A percentile compares a stretch with the other conserved stretches of the same genome.
phyloP scores from a whole-genome alignment of 2,888 invertebrate species.

The Hydropsyche betteni region DNA sequence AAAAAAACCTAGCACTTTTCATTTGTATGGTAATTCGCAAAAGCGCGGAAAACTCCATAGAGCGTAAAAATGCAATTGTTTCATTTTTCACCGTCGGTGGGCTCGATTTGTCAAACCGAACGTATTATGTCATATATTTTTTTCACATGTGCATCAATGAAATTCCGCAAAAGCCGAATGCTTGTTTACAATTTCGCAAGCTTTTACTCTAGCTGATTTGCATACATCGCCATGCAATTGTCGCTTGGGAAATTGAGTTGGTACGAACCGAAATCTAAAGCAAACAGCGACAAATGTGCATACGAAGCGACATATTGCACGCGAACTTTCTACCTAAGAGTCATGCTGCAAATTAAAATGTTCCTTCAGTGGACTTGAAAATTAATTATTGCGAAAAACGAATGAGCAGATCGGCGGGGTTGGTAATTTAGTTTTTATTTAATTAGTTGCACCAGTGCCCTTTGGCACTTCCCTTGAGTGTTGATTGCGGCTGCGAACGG shows the following conservation, averaged over 20 bases:
- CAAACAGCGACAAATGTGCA: conserved; percentile 2
- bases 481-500: no score
- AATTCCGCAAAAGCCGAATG: background rate
- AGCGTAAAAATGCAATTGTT: conserved; percentile 4
- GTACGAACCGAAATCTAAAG: background rate
- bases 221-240: conserved; percentile 25
- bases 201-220: conserved; percentile 10
- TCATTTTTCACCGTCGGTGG: background rate
- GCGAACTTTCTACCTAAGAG: no score
- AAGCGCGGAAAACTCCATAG: no score
- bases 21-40: background rate
- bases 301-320: no score
- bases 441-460: background rate
- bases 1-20: background rate
- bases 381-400: no score
- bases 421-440: background rate
- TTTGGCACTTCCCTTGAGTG: background rate
- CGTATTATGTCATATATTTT: background rate
- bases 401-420: background rate
- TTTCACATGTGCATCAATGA: background rate
- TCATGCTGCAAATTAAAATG: no score
- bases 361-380: no score
- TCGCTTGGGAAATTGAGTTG: conserved; percentile 17
- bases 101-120: background rate
- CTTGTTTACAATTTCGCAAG: conserved; percentile 30